phyloP scores from a whole-genome alignment of 2,797 vertebrate genomes.

The Podarcis siculus region DNA sequence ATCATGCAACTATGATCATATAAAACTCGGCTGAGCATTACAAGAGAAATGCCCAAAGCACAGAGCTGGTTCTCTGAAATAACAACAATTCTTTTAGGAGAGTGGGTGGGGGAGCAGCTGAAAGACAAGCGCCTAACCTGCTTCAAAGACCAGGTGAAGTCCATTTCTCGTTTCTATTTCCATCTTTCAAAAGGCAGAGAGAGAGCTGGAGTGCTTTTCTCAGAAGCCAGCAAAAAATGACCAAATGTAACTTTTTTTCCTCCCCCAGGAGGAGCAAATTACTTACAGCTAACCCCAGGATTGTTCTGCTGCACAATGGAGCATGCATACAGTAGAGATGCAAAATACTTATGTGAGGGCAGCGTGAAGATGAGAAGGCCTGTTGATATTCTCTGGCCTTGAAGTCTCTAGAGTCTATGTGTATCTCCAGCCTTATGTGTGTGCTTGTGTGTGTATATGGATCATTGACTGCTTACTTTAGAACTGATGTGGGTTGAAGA shows the following conservation, averaged over 20 bases:
- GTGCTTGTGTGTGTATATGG: slow-evolving; percentile 77
- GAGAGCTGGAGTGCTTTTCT: slow-evolving; percentile 35
- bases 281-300: slow-evolving; percentile 80
- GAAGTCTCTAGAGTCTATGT: slow-evolving; percentile 84
- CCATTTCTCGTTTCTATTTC: slow-evolving; percentile 41
- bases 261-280: slow-evolving; percentile 75
- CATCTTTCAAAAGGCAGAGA: slow-evolving; percentile 46
- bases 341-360: slow-evolving; percentile 74
- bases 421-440: slow-evolving; percentile 72
- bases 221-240: slow-evolving; percentile 59
- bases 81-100: neutral
- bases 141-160: slow-evolving; percentile 32
- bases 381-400: slow-evolving; percentile 89
- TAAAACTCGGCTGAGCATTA: neutral
- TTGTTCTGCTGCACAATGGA: slow-evolving; percentile 73
- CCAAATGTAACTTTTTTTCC: slow-evolving; percentile 67
- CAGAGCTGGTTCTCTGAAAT: neutral
- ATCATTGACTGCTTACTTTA: slow-evolving; percentile 94
- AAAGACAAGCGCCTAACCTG: slow-evolving; percentile 46
- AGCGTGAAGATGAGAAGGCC: slow-evolving; percentile 61
- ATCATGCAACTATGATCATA: neutral
- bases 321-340: slow-evolving; percentile 66
- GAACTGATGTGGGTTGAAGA: slow-evolving; percentile 88
- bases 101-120: neutral
- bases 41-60: slow-evolving; percentile 4